Evolutionary conservation across 2,797 vertebrate genomes (phyloP).

Genomic region (Crypturellus tataupa): DNA sequence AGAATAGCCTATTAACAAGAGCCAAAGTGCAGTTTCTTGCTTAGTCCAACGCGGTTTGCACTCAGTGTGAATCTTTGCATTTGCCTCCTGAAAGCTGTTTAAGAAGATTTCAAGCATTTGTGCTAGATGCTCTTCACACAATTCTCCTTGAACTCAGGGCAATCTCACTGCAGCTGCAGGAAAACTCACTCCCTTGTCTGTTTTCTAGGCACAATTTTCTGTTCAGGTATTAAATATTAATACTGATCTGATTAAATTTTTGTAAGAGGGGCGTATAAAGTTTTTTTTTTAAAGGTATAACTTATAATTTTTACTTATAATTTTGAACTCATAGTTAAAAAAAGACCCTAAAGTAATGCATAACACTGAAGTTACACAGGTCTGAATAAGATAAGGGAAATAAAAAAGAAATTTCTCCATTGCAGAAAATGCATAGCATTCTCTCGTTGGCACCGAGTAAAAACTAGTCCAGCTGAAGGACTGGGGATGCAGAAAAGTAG

Average conservation of each 20-base stretch:
- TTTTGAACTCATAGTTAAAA: too few species aligned
- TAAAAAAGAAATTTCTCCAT: background rate
- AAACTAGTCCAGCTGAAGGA: background rate
- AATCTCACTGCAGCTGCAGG: background rate
- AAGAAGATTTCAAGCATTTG: background rate
- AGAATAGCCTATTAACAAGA: constrained; percentile 13
- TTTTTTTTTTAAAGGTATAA: background rate
- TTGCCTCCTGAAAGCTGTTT: background rate
- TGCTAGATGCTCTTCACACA: background rate
- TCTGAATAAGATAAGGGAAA: background rate
- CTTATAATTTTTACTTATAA: background rate
- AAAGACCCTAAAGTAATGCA: background rate
- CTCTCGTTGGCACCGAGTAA: background rate
- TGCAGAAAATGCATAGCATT: background rate
- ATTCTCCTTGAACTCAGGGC: background rate
- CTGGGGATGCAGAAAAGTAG: background rate
- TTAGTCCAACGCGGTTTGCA: fast-evolving
- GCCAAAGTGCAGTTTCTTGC: background rate
- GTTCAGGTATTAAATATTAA: background rate
- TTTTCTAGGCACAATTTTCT: background rate
- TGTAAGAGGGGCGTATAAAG: background rate
- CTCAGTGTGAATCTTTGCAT: background rate
- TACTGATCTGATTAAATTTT: background rate
- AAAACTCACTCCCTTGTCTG: background rate
- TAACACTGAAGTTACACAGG: background rate